phyloP scores from a whole-genome alignment of 2,113 vertebrate species.

The Xenus cinereus region DNA sequence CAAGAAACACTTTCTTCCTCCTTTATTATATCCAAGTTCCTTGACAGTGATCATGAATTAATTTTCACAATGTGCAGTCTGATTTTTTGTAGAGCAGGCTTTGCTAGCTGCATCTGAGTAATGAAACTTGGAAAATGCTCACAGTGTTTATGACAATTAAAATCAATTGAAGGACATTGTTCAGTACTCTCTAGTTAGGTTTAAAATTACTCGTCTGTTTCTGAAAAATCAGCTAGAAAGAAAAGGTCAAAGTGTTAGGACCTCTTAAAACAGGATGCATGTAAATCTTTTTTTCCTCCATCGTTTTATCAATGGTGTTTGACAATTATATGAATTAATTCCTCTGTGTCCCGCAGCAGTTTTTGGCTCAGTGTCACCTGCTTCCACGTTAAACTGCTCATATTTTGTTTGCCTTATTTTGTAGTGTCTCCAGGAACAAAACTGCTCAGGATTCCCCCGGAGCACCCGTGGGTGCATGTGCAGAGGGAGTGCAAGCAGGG shows the following conservation, averaged over 20 bases:
- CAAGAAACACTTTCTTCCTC: slow-evolving; percentile 32
- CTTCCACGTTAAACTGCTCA: neutral
- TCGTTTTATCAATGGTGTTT: accelerated
- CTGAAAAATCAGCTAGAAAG: neutral
- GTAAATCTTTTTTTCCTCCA: neutral
- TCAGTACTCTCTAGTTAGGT: neutral
- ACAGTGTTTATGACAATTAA: neutral
- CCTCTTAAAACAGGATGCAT: neutral
- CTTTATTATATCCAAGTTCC: slow-evolving; percentile 14
- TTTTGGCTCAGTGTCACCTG: neutral
- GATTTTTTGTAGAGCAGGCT: neutral
- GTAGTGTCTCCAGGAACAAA: neutral
- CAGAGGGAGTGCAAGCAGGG: neutral
- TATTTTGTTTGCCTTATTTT: neutral
- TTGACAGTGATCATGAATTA: slow-evolving; percentile 29
- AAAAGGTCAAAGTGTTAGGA: neutral
- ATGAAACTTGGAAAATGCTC: neutral
- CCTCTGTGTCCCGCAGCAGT: neutral
- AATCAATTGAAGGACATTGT: neutral
- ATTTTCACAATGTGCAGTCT: neutral
- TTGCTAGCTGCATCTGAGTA: neutral
- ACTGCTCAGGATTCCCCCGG: too few relatives aligned
- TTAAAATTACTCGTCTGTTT: neutral
- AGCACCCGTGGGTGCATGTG: accelerated
- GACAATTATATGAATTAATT: neutral